These are phyloP conservation scores for Chloroceryle aenea DNA, from an alignment of 2,113 vertebrate species.

Conservation along the genomic window DNA sequence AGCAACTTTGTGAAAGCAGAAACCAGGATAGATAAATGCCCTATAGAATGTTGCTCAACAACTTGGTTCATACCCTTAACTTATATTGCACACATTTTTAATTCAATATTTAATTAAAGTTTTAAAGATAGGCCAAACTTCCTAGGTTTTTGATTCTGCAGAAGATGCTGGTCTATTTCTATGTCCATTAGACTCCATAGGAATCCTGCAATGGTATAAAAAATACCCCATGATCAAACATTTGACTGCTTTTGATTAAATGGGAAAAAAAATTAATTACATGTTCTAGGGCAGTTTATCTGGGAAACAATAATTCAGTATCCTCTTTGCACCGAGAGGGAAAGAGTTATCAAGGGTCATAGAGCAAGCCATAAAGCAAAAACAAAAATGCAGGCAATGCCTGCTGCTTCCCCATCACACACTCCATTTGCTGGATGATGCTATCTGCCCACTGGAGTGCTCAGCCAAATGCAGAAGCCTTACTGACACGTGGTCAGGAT, in stretches of 20 bases:
- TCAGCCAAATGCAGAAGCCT: not conserved
- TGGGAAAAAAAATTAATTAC: not conserved
- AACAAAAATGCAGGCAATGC: not conserved
- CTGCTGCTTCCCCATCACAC: not conserved
- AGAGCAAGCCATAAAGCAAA: not conserved
- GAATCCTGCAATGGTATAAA: not conserved
- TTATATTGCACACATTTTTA: not conserved
- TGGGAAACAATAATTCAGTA: not conserved
- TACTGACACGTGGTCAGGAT: not conserved
- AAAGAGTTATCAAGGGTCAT: not conserved
- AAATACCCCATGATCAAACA: not conserved
- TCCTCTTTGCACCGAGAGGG: not conserved
- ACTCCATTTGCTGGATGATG: not conserved
- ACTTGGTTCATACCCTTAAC: not conserved
- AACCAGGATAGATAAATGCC: not conserved
- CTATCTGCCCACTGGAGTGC: rapidly evolving
- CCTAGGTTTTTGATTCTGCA: not conserved
- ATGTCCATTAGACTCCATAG: not conserved
- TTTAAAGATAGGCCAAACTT: not conserved
- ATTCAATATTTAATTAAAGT: not conserved
- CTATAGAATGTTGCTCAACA: not conserved
- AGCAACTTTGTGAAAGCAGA: not conserved
- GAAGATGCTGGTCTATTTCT: not conserved
- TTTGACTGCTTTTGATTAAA: not conserved
- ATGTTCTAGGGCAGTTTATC: not conserved